Conservation (phyloP, 2,113 vertebrate genomes). For the Hipposideros armiger region DNA sequence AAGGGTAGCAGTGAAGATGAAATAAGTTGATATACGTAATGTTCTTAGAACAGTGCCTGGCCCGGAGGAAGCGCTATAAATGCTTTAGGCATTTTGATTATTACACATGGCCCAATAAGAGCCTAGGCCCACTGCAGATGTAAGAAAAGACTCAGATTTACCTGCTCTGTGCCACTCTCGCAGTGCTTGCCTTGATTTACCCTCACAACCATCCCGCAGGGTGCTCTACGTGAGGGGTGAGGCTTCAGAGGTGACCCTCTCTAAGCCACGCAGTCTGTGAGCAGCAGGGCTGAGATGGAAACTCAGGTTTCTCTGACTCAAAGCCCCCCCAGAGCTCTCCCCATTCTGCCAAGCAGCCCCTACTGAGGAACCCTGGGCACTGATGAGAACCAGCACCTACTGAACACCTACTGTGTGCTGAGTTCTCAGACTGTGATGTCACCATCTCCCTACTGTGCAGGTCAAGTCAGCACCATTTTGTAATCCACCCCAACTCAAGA, state of each 20-base stretch:
- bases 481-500: not conserved
- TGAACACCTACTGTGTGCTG: not conserved
- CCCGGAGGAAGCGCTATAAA: not conserved
- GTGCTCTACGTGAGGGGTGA: rapidly evolving
- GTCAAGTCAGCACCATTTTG: not conserved
- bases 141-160: not conserved
- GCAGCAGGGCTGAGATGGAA: not conserved
- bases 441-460: not conserved
- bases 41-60: not conserved
- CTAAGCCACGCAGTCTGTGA: rapidly evolving
- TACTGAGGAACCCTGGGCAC: not conserved
- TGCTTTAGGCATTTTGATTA: not conserved
- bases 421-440: not conserved
- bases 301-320: not conserved
- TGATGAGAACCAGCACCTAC: rapidly evolving
- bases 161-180: not conserved
- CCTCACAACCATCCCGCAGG: not conserved
- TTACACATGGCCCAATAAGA: not conserved
- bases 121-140: not conserved
- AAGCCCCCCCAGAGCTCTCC: not conserved
- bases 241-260: not conserved
- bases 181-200: not conserved
- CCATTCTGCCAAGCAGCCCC: not conserved
- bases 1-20: not conserved
- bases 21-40: not conserved